Conservation (phyloP, 2,113 vertebrate species). For the Turdus rufiventris region DNA sequence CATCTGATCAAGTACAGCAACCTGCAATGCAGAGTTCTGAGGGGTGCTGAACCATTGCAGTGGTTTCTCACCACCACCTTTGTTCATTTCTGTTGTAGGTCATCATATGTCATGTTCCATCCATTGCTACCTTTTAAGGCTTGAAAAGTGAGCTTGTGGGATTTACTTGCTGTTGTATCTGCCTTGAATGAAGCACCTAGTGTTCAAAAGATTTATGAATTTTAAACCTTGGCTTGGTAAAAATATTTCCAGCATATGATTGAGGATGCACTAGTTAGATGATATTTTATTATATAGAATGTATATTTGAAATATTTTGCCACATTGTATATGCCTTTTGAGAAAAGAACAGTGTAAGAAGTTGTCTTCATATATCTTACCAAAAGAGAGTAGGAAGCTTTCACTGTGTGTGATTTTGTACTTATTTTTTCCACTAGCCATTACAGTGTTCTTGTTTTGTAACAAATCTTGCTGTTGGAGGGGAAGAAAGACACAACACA, state of each 20-base stretch:
- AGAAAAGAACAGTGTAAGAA: slow-evolving; percentile 58
- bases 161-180: slow-evolving; percentile 44
- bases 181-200: slow-evolving; percentile 37
- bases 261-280: slow-evolving; percentile 54
- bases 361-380: slow-evolving; percentile 32
- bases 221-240: slow-evolving; percentile 47
- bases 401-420: slow-evolving; percentile 45
- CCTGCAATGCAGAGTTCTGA: neutral
- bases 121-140: slow-evolving; percentile 2
- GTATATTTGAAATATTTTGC: slow-evolving; percentile 63
- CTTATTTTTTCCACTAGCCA: slow-evolving; percentile 16
- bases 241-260: slow-evolving; percentile 47
- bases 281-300: slow-evolving; percentile 59
- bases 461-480: slow-evolving; percentile 3
- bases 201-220: slow-evolving; percentile 20
- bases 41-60: neutral
- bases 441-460: slow-evolving; percentile 38
- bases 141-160: slow-evolving; percentile 21
- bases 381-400: slow-evolving; percentile 33
- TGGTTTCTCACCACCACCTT: neutral
- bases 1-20: neutral
- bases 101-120: neutral
- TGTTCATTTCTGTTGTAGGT: neutral
- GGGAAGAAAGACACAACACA: neutral
- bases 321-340: slow-evolving; percentile 53